Evolutionary conservation across 2,888 invertebrate genomes (phyloP), one percentile per base, ranked within the genome.

Genomic region (Cantharis lateralis): DNA sequence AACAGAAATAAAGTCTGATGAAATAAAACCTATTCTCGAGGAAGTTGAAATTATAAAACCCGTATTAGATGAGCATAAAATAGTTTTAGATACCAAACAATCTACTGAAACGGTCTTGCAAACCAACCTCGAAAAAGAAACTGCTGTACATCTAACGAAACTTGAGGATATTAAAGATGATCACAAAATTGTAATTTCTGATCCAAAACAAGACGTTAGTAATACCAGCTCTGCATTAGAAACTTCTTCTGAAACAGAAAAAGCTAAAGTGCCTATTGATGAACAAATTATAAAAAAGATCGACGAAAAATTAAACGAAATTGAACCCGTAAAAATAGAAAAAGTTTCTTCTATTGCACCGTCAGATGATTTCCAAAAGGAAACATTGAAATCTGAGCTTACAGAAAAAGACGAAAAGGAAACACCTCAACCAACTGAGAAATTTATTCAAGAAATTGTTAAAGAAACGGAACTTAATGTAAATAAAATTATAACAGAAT

Each of bases 351-450:
- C 48, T 48, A 9, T n/a, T 48, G 9, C n/a, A 48, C 7, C 48
- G n/a, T 48, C 7, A 10, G 9, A 16, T 7, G 61, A 70, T 18
- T 13, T 15, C 5, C 18, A 24, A 68, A 68, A 16, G 7, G 11
- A 62, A 63, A 11, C 28, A 7, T 20, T 20, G 13, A 71, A 71
- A 63, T 71, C 71, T n/a, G 71, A 71, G 7, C 20, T 32, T 68
- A 2, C 80, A 73, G 64, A 78, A 77, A 72, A 78, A 69, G 70
- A 74, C 20, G 75, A 73, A 5, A 71, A 70, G 15, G 76, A 75
- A 2, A 71, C 69, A 62, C 73, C 71, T 32, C 2, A 71, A 13
- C 71, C 48, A 9, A 62, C 78, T 64, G 70, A 74, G 4, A 3
- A 73, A 62, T 71, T 78, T 66, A 62, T 74, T 20, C 71, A 63